Conservation (phyloP, 2,888 invertebrate species). For the Sylvicola cinctus region DNA sequence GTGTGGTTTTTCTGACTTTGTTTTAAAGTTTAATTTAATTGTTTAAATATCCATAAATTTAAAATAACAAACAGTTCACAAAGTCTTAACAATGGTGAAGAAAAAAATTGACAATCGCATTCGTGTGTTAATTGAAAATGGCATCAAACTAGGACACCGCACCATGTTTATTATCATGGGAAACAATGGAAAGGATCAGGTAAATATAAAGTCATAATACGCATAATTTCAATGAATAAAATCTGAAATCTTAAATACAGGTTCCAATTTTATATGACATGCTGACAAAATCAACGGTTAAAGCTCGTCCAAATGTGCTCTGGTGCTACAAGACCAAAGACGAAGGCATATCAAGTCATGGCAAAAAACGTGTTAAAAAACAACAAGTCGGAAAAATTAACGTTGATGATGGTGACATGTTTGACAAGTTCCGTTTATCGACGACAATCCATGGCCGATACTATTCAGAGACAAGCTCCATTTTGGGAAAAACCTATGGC, state of each 20-base stretch:
- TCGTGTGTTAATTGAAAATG: slow-evolving; percentile 91
- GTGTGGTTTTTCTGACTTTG: too few species aligned
- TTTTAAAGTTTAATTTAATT: too few species aligned
- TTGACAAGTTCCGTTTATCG: slow-evolving; percentile 87
- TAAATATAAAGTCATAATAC: slow-evolving; percentile 20
- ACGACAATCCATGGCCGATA: slow-evolving; percentile 95
- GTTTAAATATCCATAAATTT: too few species aligned
- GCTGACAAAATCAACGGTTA: slow-evolving; percentile 82
- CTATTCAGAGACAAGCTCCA: slow-evolving; percentile 93
- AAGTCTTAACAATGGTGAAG: slow-evolving; percentile 62
- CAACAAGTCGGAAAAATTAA: slow-evolving; percentile 73
- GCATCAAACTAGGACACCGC: slow-evolving; percentile 72
- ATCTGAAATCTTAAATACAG: too few species aligned
- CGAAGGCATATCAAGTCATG: slow-evolving; percentile 75
- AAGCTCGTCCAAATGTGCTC: slow-evolving; percentile 79
- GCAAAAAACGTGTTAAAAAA: slow-evolving; percentile 86
- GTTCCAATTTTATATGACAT: slow-evolving; percentile 95
- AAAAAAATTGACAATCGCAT: slow-evolving; percentile 96
- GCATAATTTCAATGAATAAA: slow-evolving; percentile 1
- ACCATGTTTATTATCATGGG: slow-evolving; percentile 91
- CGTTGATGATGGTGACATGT: slow-evolving; percentile 86
- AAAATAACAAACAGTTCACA: too few species aligned
- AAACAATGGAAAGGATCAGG: slow-evolving; percentile 90
- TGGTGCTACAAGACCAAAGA: slow-evolving; percentile 98
- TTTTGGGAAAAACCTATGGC: slow-evolving; percentile 92